Percentiles rank a stretch among this genome's conserved stretches.
Evolutionary conservation across 2,888 invertebrate genomes (phyloP).

Genomic region (Cerastis leucographa): DNA sequence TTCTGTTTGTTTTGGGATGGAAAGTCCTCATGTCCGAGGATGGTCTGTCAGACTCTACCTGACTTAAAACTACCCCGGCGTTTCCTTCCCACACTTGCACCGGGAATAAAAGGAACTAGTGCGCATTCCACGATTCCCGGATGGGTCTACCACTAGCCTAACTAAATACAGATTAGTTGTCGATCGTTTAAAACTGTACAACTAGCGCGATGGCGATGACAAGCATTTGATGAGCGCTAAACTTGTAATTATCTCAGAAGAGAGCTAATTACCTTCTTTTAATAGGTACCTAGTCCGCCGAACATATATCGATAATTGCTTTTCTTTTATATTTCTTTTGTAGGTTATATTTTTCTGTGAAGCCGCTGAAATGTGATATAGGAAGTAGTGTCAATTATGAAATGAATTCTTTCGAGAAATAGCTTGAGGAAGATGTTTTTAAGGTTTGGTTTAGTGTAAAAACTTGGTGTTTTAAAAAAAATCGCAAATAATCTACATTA

Average conservation of each 20-base stretch:
- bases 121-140: too few relatives aligned
- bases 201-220: conserved; percentile 26
- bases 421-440: background rate
- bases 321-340: conserved; percentile 15
- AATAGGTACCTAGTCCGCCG: conserved; percentile 20
- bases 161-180: background rate
- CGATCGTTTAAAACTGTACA: conserved; percentile 24
- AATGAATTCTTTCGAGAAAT: background rate
- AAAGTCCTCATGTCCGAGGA: too few relatives aligned
- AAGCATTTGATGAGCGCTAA: conserved; percentile 38
- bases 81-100: too few relatives aligned
- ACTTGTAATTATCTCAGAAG: conserved; percentile 46
- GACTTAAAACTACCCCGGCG: too few relatives aligned
- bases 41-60: too few relatives aligned
- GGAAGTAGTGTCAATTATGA: background rate
- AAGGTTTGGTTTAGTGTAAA: background rate
- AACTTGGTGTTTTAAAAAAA: background rate
- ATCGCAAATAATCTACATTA: too few relatives aligned
- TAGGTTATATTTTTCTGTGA: too few relatives aligned
- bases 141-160: background rate
- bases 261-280: conserved; percentile 52
- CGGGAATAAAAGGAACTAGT: too few relatives aligned
- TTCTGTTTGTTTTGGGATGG: too few relatives aligned
- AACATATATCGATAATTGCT: conserved; percentile 21
- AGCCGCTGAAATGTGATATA: background rate